Base-by-base conservation (phyloP, 1,140 invertebrate species). In the Anthonomus grandis region DNA sequence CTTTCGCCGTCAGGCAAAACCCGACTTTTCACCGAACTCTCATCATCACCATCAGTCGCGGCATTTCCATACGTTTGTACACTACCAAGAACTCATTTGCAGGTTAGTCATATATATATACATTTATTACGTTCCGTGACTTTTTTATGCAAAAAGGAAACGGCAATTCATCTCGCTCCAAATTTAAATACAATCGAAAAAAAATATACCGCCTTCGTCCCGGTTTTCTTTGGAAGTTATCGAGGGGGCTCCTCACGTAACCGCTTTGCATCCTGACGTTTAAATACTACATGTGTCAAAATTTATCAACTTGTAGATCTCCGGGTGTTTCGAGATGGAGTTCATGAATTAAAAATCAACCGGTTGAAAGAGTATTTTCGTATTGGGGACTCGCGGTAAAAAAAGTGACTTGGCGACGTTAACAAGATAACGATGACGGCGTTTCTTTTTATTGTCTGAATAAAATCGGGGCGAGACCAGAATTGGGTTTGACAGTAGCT, bases 101-200 rank as follows among this genome's bases (percentile, higher is more conserved):
- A 38, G 36, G 36, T 38, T 38, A 38, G 36, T 38, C 36, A 38
- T 38, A 38, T n/a, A n/a, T n/a, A n/a, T n/a, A n/a, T n/a, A n/a
- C n/a, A n/a, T 38, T 38, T 38, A 38, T 38, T 38, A 38, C 36
- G 17, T 13, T 38, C 12, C 17, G 17, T 17, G 4, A n/a, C 36
- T 38, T 38, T 38, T 38, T 38, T 38, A 38, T 38, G 36, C 36
- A n/a, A n/a, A n/a, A n/a, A 17, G 36, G n/a, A 38, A 38, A 4
- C 36, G 36, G 36, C 41, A 19, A 44, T 44, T 44, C 18, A 44
- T 44, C 41, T 44, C 22, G 41, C 41, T 22, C 22, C 17, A 44
- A 44, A 44, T 44, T 44, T 44, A 44, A 44, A 44, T 44, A 44
- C 41, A 44, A 44, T 44, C 41, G 41, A 12, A 18, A 44, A 44